Evolutionary conservation across 2,113 vertebrate genomes (phyloP).

Genomic region (Mystacornis crossleyi): DNA sequence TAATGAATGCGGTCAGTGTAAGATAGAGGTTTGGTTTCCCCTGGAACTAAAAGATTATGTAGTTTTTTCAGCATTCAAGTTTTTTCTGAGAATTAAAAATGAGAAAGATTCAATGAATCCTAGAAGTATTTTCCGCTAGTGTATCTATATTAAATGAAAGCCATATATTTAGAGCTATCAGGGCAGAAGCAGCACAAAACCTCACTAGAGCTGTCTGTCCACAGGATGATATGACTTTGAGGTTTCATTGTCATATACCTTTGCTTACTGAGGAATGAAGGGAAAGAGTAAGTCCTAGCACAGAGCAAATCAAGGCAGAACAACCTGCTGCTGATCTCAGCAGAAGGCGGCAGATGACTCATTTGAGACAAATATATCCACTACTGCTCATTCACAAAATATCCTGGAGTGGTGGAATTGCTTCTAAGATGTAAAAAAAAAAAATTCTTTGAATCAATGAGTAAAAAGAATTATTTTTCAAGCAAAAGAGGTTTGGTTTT

Average conservation of each 20-base stretch:
- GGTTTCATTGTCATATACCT: not conserved
- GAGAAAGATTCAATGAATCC: not conserved
- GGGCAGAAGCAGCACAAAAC: not conserved
- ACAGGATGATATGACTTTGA: not conserved
- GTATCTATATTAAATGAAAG: not conserved
- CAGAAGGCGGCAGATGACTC: not conserved
- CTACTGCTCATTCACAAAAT: not conserved
- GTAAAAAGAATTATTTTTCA: not conserved
- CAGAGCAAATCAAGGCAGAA: not conserved
- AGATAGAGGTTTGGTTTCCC: not conserved
- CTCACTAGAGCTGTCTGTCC: not conserved
- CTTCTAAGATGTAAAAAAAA: not conserved
- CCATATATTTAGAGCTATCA: not conserved
- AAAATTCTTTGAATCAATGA: not conserved
- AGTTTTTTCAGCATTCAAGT: not conserved
- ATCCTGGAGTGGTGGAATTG: fast-evolving
- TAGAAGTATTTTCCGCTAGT: not conserved
- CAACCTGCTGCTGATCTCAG: not conserved
- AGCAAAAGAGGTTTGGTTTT: fast-evolving
- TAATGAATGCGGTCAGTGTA: not conserved
- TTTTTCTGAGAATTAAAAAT: not conserved
- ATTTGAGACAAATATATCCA: not conserved
- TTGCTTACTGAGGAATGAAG: not conserved
- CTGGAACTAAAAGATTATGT: not conserved
- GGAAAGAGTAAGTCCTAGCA: not conserved